phyloP scores from a whole-genome alignment of 2,888 invertebrate species.

The Andrena flavipes region DNA sequence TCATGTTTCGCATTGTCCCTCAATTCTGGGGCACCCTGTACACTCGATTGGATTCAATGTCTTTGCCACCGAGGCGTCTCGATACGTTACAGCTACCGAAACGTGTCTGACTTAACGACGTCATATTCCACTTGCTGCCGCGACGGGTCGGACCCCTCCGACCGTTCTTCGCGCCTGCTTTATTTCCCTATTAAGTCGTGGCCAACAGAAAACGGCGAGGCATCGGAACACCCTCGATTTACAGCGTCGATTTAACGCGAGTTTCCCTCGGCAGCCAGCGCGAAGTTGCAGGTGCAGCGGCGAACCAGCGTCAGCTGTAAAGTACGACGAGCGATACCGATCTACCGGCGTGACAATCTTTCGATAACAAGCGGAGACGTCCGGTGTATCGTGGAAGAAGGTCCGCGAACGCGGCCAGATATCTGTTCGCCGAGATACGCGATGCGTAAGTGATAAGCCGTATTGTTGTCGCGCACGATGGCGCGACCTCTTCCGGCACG shows the following conservation, averaged over 20 bases:
- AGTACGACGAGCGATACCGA: constrained; percentile 60
- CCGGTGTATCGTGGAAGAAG: constrained; percentile 28
- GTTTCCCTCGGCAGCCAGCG: constrained; percentile 18
- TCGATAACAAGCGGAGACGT: constrained; percentile 60
- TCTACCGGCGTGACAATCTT: constrained; percentile 69
- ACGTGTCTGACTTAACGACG: constrained; percentile 48
- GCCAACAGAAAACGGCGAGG: constrained; percentile 16
- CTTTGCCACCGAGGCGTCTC: background rate
- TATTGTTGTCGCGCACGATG: constrained; percentile 43
- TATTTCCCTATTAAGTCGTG: constrained; percentile 50
- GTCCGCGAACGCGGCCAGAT: constrained; percentile 42
- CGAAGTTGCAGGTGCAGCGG: constrained; percentile 54
- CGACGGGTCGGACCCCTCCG: background rate
- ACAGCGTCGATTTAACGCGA: constrained; percentile 41
- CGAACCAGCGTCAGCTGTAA: constrained; percentile 31
- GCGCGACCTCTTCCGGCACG: constrained; percentile 61
- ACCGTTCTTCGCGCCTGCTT: constrained; percentile 28
- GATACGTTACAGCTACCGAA: constrained; percentile 16
- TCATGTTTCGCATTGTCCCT: no score
- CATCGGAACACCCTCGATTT: constrained; percentile 37
- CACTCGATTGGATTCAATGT: background rate
- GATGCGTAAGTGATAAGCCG: constrained; percentile 62
- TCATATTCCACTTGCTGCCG: constrained; percentile 48
- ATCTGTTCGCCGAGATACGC: constrained; percentile 41
- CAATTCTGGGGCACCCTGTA: no score